These are phyloP conservation scores for Mobula birostris DNA, from an alignment of 2,113 vertebrate species.

Conservation along the genomic window DNA sequence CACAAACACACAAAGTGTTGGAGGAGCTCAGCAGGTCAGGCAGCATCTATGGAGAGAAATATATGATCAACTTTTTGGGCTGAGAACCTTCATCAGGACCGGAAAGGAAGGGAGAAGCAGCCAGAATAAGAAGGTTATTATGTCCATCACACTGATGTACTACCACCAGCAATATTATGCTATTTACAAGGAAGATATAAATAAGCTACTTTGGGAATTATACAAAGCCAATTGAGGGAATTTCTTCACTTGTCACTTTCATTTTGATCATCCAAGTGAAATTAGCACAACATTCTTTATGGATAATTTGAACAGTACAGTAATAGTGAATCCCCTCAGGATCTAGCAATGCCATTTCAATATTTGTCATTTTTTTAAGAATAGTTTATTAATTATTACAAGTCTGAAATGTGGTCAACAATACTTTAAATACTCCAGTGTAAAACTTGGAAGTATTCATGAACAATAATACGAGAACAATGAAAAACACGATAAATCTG, in stretches of 20 bases:
- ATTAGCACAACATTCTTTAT: background rate
- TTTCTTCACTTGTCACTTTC: background rate
- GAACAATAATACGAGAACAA: background rate
- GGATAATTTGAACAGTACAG: background rate
- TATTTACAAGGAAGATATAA: background rate
- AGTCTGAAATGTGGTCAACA: slow-evolving; percentile 11
- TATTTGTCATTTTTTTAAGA: background rate
- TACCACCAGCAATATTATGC: background rate
- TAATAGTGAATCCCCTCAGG: background rate
- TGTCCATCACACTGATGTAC: background rate
- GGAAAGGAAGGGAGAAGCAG: too few relatives aligned
- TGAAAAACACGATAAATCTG: background rate
- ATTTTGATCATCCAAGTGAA: background rate
- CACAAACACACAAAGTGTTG: too few relatives aligned
- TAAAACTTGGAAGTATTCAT: background rate
- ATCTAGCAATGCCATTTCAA: background rate
- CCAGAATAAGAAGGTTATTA: too few relatives aligned
- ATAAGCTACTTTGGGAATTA: background rate
- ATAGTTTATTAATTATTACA: background rate
- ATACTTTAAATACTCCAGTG: background rate
- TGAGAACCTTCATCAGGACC: too few relatives aligned
- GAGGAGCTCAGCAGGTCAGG: too few relatives aligned
- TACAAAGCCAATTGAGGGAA: background rate
- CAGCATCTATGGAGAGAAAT: too few relatives aligned
- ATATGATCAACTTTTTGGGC: too few relatives aligned